Base-by-base conservation (phyloP, 2,888 invertebrate species). In the Philhelius pedissequus region DNA sequence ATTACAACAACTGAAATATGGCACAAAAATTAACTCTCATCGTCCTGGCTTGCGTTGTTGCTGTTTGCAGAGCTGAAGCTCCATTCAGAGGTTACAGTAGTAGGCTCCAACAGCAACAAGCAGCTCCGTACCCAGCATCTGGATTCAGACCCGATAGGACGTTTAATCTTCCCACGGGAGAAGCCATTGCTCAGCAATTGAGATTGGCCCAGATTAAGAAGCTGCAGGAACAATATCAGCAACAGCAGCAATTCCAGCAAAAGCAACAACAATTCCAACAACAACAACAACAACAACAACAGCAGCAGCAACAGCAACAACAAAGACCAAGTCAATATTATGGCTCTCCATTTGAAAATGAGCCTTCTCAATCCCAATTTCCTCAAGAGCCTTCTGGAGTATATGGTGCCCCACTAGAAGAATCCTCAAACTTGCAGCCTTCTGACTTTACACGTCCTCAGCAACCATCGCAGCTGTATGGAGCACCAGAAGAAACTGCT, bases 161-260 rank as follows among this genome's bases (percentile, higher is more conserved):
- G 1, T 84, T 84, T 22, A 75, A 71, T 22, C 68, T 84, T 13
- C 84, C 84, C 11, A 40, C 84, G 6, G 84, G 74, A 20, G 75
- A 80, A 30, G 83, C 83, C 8, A 75, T 83, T 20, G 78, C 83
- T 2, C 84, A 84, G 20, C 80, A 80, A 32, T 18, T 84, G 50
- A 70, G 84, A 7, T 48, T 84, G 32, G 80, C 84, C 3, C 84
- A 84, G 22, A 71, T 80, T 2, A 38, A 25, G 9, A 79, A 60
- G n/a, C 50, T 73, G 0, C 84, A 83, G 20, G 52, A 50, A 6
- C 52, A 79, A 15, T 40, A 70, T 2, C 58, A 22, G 27, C 60
- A 60, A 27, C 25, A 60, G 5, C 64, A 73, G 5, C 56, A 35
- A 32, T 18, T 15, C 3, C 15, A 48, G 2, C 38, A n/a, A 38